Evolutionary conservation across 2,113 vertebrate genomes (phyloP), one percentile per base, ranked within the genome.

Genomic region (Capreolus pygargus): DNA sequence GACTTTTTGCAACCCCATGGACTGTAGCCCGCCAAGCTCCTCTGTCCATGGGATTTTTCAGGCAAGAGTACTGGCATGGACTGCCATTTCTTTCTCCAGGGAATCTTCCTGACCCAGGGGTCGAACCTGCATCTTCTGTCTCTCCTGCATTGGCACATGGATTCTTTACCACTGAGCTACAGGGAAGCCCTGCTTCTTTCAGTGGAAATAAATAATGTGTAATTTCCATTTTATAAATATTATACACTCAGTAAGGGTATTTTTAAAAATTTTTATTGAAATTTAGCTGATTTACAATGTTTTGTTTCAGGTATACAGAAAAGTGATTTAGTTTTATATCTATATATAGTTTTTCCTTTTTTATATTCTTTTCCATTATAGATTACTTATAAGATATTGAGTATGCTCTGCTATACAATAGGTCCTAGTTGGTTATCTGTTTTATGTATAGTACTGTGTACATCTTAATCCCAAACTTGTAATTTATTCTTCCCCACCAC

Each of bases 181-280:
- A 39, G 70, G 36, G 70, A 76, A 76, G 36, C 39, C 36, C 12
- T 43, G 61, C 25, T 87, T n/a, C 39, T 82, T 88, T 70, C 76
- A 91, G 57, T 23, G 96, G 87, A 92, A 90, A 94, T 84, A 89
- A 85, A 43, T 81, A 83, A 92, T 47, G 30, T 79, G 33, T 6
- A 85, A 28, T 57, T 90, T 89, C 70, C 33, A 58, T 52, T 92
- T 84, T 60, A 85, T 85, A 82, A 96, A 67, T 87, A 85, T 94
- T 82, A 85, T 12, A 47, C 27, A 33, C 23, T 85, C 57, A 88
- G 8, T 67, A 88, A 95, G 43, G 90, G 1, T 21, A 3, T 8
- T 89, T 45, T 25, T 15, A 27, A 11, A 12, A 94, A 67, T 19
- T 13, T 70, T 90, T 58, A 90, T 60, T 45, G 39, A 86, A 92